These are phyloP conservation scores for Venturia canescens DNA, from an alignment of 1,140 invertebrate species.

Conservation along the genomic window DNA sequence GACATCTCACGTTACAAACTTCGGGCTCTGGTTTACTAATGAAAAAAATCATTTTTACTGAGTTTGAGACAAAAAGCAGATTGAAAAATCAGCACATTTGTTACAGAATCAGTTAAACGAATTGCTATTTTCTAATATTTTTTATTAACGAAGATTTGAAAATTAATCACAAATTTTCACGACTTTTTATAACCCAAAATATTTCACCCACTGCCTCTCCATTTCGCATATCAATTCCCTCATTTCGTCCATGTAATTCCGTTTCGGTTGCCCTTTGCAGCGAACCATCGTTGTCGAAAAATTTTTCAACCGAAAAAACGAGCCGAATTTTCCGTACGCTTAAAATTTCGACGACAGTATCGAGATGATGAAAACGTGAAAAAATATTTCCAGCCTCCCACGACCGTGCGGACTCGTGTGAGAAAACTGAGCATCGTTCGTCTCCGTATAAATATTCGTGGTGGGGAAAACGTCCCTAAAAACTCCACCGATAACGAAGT, in stretches of 20 bases:
- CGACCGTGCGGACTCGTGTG: not conserved
- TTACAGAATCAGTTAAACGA: no score
- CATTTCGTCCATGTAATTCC: constrained; percentile 63
- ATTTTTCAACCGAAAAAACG: not conserved
- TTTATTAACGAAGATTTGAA: no score
- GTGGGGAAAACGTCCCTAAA: no score
- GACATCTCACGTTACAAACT: constrained; percentile 64
- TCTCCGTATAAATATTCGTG: no score
- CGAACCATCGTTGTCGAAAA: constrained; percentile 48
- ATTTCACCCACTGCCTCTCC: constrained; percentile 55
- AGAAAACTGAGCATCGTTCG: no score
- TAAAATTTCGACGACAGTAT: not conserved
- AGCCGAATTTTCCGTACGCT: constrained; percentile 43
- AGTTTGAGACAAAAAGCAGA: no score
- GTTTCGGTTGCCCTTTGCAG: constrained; percentile 24
- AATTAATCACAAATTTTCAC: not conserved
- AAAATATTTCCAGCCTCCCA: constrained; percentile 19
- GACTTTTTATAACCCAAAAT: constrained; percentile 1
- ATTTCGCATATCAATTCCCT: constrained; percentile 56
- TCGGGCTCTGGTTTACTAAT: constrained; percentile 61
- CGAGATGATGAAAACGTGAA: not conserved
- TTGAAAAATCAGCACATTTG: no score
- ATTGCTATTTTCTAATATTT: no score
- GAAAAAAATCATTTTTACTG: not conserved
- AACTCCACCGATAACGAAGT: no score